These are phyloP conservation scores for Chrysomela aeneicollis DNA, from an alignment of 2,888 invertebrate species.

Conservation along the genomic window DNA sequence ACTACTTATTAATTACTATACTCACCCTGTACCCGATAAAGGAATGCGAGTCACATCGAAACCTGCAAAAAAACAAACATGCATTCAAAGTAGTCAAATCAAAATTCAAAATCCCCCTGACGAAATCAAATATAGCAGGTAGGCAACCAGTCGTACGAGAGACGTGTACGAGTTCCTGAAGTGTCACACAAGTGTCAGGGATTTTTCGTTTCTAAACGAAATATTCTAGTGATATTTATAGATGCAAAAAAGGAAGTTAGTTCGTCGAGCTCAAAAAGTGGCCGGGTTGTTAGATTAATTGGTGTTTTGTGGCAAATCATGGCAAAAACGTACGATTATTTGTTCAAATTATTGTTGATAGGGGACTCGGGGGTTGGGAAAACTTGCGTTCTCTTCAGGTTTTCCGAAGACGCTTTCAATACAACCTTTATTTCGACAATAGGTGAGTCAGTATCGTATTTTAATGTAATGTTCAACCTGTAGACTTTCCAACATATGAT, in stretches of 20 bases:
- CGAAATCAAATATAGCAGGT: not conserved
- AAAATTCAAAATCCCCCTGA: too few species aligned
- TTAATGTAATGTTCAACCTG: constrained; percentile 40
- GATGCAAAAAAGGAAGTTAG: constrained; percentile 36
- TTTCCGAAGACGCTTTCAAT: constrained; percentile 94
- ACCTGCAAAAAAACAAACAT: too few species aligned
- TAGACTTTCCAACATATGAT: constrained; percentile 41
- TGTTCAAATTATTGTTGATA: constrained; percentile 91
- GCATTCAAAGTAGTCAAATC: too few species aligned
- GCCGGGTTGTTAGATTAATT: constrained; percentile 37
- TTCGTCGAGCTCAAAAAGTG: constrained; percentile 41
- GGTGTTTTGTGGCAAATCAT: constrained; percentile 63
- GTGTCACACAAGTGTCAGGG: constrained; percentile 20
- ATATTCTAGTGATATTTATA: constrained; percentile 38
- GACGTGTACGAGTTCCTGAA: constrained; percentile 27
- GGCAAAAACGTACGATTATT: constrained; percentile 95
- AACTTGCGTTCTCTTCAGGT: constrained; percentile 92
- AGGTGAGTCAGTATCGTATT: constrained; percentile 69
- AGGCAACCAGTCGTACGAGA: constrained; percentile 28
- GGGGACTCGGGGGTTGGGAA: constrained; percentile 96
- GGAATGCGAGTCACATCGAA: too few species aligned
- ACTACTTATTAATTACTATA: too few species aligned
- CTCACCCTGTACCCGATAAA: too few species aligned
- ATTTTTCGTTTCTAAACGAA: constrained; percentile 32
- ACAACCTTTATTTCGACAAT: constrained; percentile 96